Evolutionary conservation across 2,888 invertebrate species (phyloP).

Genomic region (Machimus atricapillus): DNA sequence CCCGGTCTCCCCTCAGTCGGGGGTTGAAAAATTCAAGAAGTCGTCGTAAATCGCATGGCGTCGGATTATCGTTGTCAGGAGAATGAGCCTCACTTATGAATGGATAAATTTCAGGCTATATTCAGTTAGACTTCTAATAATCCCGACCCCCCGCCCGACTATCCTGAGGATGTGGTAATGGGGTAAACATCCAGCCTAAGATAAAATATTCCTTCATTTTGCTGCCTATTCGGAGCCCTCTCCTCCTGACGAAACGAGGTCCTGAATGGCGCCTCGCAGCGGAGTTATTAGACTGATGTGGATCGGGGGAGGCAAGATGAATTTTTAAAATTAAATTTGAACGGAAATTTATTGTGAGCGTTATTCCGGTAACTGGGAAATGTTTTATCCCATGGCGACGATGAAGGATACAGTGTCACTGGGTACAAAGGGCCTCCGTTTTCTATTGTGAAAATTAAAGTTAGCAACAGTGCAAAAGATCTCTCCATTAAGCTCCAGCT

Average conservation of each 20-base stretch:
- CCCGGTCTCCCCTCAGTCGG: neutral
- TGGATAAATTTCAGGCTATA: constrained; percentile 24
- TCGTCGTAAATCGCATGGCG: constrained; percentile 21
- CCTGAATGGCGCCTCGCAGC: neutral
- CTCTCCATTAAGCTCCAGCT: neutral
- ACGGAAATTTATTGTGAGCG: neutral
- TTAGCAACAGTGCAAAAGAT: neutral
- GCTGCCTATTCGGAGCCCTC: neutral
- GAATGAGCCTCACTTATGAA: constrained; percentile 20
- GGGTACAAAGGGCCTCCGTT: neutral
- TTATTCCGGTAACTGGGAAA: neutral
- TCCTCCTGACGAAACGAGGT: neutral
- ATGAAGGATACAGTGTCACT: neutral
- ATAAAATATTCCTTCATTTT: constrained; percentile 20
- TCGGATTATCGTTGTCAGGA: neutral
- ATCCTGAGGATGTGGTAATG: constrained; percentile 13
- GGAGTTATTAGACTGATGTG: neutral
- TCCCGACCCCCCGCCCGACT: neutral
- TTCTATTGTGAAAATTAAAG: neutral
- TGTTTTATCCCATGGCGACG: neutral
- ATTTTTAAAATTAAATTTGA: constrained; percentile 18
- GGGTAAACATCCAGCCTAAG: neutral
- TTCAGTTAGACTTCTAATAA: constrained; percentile 10
- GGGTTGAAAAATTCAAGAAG: constrained; percentile 28
- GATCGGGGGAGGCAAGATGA: neutral